phyloP scores from a whole-genome alignment of 2,797 vertebrate species.

The Pempheris klunzingeri region DNA sequence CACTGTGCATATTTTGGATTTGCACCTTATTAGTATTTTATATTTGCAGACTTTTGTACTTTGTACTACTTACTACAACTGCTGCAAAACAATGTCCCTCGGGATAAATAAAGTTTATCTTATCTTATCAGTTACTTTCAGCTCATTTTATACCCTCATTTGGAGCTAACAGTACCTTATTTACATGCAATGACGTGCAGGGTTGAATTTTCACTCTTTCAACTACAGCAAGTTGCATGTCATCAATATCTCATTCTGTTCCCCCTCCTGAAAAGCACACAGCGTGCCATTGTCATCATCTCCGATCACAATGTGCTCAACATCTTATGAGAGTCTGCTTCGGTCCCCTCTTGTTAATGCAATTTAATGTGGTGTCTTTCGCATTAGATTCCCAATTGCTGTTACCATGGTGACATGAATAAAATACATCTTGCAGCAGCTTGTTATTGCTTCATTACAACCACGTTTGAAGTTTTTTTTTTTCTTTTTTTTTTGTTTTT shows the following conservation, averaged over 20 bases:
- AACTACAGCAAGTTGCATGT: not conserved
- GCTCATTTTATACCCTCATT: not conserved
- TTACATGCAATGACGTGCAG: constrained; percentile 7
- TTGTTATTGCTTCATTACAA: constrained; percentile 74
- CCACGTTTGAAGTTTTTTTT: constrained; percentile 52
- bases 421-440: constrained; percentile 50
- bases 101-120: too few species aligned
- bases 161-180: not conserved
- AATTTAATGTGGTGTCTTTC: constrained; percentile 63
- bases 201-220: constrained; percentile 1
- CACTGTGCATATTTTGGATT: too few species aligned
- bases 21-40: too few species aligned
- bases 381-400: constrained; percentile 52
- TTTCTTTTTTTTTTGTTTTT: not conserved
- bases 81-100: too few species aligned
- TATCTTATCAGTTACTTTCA: constrained; percentile 5
- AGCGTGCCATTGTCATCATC: constrained; percentile 23
- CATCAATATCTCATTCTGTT: constrained; percentile 29
- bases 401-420: constrained; percentile 66
- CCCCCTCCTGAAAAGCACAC: constrained; percentile 39
- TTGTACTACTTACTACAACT: too few species aligned
- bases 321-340: constrained; percentile 19
- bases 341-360: constrained; percentile 53
- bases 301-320: constrained; percentile 30
- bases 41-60: too few species aligned